phyloP scores from a whole-genome alignment of 2,888 invertebrate genomes.

The Allygus modestus region DNA sequence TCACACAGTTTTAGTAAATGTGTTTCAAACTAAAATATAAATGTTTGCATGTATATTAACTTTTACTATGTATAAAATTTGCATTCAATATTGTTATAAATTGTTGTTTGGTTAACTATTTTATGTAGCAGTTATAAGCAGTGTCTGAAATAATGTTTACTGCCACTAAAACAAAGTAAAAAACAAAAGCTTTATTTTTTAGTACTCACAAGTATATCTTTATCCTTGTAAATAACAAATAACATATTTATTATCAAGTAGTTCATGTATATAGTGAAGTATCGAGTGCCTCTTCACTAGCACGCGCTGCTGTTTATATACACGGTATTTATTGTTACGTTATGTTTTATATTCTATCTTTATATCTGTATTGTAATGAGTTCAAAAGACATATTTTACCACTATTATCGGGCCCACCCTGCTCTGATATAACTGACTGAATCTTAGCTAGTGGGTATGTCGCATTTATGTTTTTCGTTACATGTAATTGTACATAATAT shows the following conservation, averaged over 20 bases:
- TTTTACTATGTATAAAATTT: too few species aligned
- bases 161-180: not conserved
- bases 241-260: conserved; percentile 9
- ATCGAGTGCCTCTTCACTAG: conserved; percentile 40
- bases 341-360: conserved; percentile 48
- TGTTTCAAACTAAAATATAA: too few species aligned
- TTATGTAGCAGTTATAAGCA: not conserved
- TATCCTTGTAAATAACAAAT: conserved; percentile 21
- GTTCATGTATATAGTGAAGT: conserved; percentile 14
- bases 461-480: conserved; percentile 17
- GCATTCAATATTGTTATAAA: too few species aligned
- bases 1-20: not conserved
- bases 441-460: not conserved
- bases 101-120: too few species aligned
- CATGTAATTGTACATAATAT: conserved; percentile 1
- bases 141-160: not conserved
- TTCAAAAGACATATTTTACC: conserved; percentile 10
- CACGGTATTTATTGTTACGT: conserved; percentile 5
- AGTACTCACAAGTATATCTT: not conserved
- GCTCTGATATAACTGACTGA: not conserved
- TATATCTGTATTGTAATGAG: conserved; percentile 16
- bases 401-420: not conserved
- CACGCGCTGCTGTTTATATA: not conserved
- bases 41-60: too few species aligned
- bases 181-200: conserved; percentile 11